A percentile compares a stretch with the other conserved stretches of the same genome.
These are phyloP conservation scores for Cololabis saira DNA, from an alignment of 2,113 vertebrate species.

Conservation along the genomic window DNA sequence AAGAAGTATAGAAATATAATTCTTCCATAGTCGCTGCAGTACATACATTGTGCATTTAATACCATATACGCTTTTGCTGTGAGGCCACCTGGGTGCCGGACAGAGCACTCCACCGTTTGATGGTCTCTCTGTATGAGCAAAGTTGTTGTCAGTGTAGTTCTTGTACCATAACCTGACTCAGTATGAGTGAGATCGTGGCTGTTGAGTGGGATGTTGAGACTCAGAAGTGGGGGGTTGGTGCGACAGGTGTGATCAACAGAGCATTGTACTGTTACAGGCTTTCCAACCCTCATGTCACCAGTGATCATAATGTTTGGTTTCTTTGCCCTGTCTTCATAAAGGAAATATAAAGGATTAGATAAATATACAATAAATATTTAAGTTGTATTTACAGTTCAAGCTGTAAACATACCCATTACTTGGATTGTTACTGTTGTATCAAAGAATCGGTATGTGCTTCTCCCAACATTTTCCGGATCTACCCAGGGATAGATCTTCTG, in stretches of 20 bases:
- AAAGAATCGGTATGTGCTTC: conserved; percentile 44
- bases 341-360: not conserved
- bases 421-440: conserved; percentile 58
- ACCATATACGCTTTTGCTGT: not conserved
- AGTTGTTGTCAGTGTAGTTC: conserved; percentile 20
- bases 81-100: not conserved
- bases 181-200: rapidly evolving
- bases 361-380: not conserved
- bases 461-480: conserved; percentile 67
- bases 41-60: conserved; percentile 58
- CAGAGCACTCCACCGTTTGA: conserved; percentile 46
- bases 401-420: conserved; percentile 42
- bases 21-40: not conserved
- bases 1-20: too few relatives aligned
- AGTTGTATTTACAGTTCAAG: not conserved
- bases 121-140: conserved; percentile 24
- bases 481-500: conserved; percentile 70
- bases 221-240: conserved; percentile 31
- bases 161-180: not conserved
- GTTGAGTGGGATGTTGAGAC: conserved; percentile 25
- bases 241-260: conserved; percentile 55
- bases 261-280: conserved; percentile 52
- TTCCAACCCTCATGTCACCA: conserved; percentile 39
- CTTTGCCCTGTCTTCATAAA: conserved; percentile 23
- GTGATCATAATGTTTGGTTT: conserved; percentile 24